These are phyloP conservation scores for Zhuqinia jingwanae DNA, from an alignment of 2,888 invertebrate genomes.

Conservation along the genomic window DNA sequence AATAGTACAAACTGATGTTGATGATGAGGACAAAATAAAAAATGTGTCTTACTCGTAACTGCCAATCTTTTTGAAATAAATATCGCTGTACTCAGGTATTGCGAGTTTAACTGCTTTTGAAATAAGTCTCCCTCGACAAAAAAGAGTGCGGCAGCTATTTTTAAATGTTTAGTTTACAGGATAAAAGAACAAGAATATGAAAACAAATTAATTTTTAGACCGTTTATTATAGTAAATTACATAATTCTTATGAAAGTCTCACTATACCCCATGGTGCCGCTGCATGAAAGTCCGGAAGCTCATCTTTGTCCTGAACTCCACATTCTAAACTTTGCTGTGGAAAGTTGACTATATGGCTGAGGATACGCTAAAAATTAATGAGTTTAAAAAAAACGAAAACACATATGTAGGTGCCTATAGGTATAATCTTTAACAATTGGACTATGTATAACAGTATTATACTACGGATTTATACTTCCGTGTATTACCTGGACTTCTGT, in stretches of 20 bases:
- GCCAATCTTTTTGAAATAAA: constrained; percentile 43
- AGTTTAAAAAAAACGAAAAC: not conserved
- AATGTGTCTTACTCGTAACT: constrained; percentile 40
- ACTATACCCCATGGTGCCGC: constrained; percentile 52
- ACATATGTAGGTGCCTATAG: too few species aligned
- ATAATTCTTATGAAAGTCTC: not conserved
- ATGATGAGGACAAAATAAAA: too few species aligned
- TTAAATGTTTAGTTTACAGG: not conserved
- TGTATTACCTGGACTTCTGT: constrained; percentile 36
- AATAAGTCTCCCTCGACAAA: constrained; percentile 56
- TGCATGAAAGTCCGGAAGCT: constrained; percentile 39
- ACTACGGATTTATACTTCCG: not conserved
- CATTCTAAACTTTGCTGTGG: constrained; percentile 10
- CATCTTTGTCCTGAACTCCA: constrained; percentile 47
- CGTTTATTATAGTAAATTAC: not conserved
- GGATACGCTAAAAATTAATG: too few species aligned
- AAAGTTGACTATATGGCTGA: not conserved
- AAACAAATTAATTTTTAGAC: not conserved
- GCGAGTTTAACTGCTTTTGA: constrained; percentile 18
- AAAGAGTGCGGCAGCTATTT: constrained; percentile 46
- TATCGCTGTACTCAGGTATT: constrained; percentile 47
- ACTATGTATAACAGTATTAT: too few species aligned
- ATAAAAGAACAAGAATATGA: too few species aligned
- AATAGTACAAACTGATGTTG: too few species aligned
- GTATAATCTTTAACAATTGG: too few species aligned